Percentiles rank a stretch among this genome's conserved stretches.
Conservation (phyloP, 1,140 invertebrate species). For the Antheraea mylitta region DNA sequence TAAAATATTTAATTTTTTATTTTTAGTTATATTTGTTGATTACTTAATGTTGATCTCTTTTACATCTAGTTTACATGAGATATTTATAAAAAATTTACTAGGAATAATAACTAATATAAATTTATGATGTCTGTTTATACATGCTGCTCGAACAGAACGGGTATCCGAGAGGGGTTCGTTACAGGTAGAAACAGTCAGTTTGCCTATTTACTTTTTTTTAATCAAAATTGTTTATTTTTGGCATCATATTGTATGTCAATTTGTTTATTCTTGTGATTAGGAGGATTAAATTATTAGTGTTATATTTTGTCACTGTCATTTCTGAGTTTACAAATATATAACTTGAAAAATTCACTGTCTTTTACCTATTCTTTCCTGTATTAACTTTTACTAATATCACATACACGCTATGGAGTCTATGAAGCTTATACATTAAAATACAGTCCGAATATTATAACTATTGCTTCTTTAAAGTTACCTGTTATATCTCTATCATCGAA, state of each 20-base stretch:
- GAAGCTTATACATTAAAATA: not conserved
- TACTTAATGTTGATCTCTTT: slow-evolving; percentile 41
- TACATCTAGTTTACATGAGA: not conserved
- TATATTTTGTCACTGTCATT: slow-evolving; percentile 43
- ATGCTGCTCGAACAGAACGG: slow-evolving; percentile 68
- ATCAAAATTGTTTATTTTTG: not conserved
- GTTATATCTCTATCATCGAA: not conserved
- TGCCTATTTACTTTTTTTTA: slow-evolving; percentile 19
- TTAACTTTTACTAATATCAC: slow-evolving; percentile 25
- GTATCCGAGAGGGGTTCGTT: slow-evolving; percentile 66
- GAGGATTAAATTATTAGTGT: slow-evolving; percentile 38
- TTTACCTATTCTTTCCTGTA: slow-evolving; percentile 54
- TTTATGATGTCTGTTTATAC: slow-evolving; percentile 50
- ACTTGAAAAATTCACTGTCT: slow-evolving; percentile 44
- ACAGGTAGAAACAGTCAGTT: slow-evolving; percentile 57
- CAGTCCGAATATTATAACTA: not conserved
- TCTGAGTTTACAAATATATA: slow-evolving; percentile 61
- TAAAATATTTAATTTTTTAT: not conserved
- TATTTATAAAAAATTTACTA: slow-evolving; percentile 51
- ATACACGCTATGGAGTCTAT: not conserved
- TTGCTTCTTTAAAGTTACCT: too few species aligned
- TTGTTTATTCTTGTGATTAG: slow-evolving; percentile 18
- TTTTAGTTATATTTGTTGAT: slow-evolving; percentile 34
- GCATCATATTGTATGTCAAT: slow-evolving; percentile 36
- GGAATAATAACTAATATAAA: slow-evolving; percentile 33